Evolutionary conservation across 2,888 invertebrate genomes (phyloP).

Genomic region (Tenthredo notha): DNA sequence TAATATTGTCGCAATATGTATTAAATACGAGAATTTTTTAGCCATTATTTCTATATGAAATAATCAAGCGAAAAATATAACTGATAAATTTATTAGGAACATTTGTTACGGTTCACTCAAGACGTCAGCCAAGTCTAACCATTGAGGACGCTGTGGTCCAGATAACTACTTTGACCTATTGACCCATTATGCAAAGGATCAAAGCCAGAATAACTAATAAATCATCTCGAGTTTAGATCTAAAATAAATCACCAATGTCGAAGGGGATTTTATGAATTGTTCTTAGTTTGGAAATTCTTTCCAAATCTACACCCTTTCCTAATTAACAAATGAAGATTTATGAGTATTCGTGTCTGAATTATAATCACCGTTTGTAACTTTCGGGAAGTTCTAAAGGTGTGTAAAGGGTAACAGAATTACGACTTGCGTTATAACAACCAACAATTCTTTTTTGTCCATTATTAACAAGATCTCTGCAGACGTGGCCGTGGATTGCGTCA

Average conservation of each 20-base stretch:
- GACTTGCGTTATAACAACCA: background rate
- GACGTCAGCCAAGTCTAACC: background rate
- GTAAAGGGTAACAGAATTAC: background rate
- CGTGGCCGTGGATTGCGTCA: constrained; percentile 65
- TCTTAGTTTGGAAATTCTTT: background rate
- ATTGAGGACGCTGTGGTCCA: background rate
- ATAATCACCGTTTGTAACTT: background rate
- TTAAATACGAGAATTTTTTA: background rate
- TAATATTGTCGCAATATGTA: background rate
- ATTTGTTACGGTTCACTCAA: constrained; percentile 14
- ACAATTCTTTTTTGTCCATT: constrained; percentile 11
- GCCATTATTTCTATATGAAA: background rate
- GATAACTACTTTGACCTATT: background rate
- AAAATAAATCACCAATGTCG: background rate
- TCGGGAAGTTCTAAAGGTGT: background rate
- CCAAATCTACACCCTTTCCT: background rate
- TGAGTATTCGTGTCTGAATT: background rate
- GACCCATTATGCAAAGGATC: constrained; percentile 23
- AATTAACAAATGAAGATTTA: background rate
- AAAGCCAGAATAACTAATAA: constrained; percentile 5
- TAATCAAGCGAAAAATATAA: background rate
- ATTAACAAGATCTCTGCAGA: constrained; percentile 21
- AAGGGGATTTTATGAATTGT: background rate
- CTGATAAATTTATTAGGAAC: background rate
- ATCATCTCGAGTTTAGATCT: background rate